Conservation (phyloP, 1,140 invertebrate genomes). For the Leptonema lineaticorne region DNA sequence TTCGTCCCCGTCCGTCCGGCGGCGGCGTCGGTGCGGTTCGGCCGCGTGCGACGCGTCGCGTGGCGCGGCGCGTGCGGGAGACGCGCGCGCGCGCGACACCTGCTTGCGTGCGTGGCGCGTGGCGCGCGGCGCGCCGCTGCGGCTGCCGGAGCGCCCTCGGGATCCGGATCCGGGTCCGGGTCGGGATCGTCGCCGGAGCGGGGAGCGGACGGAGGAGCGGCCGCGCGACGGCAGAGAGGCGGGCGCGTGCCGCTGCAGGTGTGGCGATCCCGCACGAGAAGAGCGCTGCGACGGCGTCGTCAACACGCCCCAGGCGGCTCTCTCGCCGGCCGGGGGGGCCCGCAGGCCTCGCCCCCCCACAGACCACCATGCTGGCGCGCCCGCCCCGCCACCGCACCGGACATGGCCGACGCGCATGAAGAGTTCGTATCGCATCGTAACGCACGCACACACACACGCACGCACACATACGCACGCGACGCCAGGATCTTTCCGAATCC, state of each 20-base stretch:
- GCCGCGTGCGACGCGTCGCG: neutral
- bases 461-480: neutral
- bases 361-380: slow-evolving; percentile 48
- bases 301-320: neutral
- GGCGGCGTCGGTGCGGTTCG: neutral
- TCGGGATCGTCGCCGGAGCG: neutral
- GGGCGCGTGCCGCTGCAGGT: neutral
- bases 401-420: slow-evolving; percentile 74
- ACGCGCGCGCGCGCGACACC: neutral
- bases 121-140: neutral
- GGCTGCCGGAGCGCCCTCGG: too few relatives aligned
- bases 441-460: neutral
- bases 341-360: slow-evolving; percentile 20
- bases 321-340: slow-evolving; percentile 1
- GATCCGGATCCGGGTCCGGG: neutral
- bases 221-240: neutral
- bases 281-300: neutral
- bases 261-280: neutral
- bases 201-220: neutral
- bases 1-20: neutral
- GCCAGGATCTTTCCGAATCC: too few relatives aligned
- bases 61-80: neutral
- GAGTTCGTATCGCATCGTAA: slow-evolving; percentile 60
- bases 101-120: neutral
- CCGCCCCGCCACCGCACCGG: slow-evolving; percentile 33